Base-by-base conservation (phyloP, 2,888 invertebrate genomes). In the Drosophila tanythrix region DNA sequence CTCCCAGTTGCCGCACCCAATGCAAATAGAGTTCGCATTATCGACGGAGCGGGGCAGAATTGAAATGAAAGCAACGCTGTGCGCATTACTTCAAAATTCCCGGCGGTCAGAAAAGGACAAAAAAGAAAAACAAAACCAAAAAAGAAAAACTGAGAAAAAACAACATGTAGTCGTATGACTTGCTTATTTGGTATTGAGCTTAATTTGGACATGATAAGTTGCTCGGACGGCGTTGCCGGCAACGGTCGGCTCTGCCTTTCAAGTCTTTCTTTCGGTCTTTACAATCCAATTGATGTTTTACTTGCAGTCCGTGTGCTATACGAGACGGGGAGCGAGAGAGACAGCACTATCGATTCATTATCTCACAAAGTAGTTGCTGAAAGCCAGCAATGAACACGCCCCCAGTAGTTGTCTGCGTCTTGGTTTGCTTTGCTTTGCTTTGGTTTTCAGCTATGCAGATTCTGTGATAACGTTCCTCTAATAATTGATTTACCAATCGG, bases 11-110 rank as follows among this genome's bases (percentile, higher is more conserved):
- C 75, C 70, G 78, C 80, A 59, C 74, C 70, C 74, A 77, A 79
- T 80, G 88, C 88, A 85, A 91, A 92, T 91, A 92, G 91, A 91
- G 92, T 91, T 91, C 84, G 91, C 91, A 90, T 84, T 86, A 81
- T 79, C 80, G 79, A 72, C 40, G 56, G 53, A 58, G 55, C 53
- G 64, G 60, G 38, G 50, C 61, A 46, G 76, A 81, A 83, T 89
- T 77, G 78, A 69, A 82, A 76, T 46, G 15, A 52, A 43, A 50
- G 27, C 33, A 71, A 68, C 56, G 13, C 25, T 15, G n/a, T 25
- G 25, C 27, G 40, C 60, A 51, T 57, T 53, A 53, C 52, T 38
- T 50, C 33, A 55, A 56, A 25, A 58, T 48, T 70, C 55, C 67
- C 56, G 36, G 50, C 52, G 66, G 55, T 66, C 64, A 40, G 62